Evolutionary conservation across 2,113 vertebrate species (phyloP).

Genomic region (Dicentrarchus labrax): DNA sequence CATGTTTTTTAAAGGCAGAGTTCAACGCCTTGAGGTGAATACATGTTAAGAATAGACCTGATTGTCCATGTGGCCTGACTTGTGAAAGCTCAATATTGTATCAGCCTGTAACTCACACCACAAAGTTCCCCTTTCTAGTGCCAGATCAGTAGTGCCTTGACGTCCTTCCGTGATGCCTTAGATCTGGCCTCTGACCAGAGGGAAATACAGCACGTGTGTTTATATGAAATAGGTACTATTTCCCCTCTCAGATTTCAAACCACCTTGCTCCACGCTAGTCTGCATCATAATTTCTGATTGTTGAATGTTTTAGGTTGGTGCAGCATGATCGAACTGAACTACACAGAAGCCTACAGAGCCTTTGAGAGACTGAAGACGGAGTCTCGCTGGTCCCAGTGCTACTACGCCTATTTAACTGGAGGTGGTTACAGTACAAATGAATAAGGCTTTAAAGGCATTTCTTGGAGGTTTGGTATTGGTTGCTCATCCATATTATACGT

Average conservation of each 20-base stretch:
- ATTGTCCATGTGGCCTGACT: background rate
- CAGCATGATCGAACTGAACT: constrained; percentile 97
- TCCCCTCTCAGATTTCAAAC: constrained; percentile 11
- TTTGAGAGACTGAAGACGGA: constrained; percentile 94
- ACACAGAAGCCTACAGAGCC: constrained; percentile 89
- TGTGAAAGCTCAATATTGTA: background rate
- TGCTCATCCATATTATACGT: constrained; percentile 6
- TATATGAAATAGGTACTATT: constrained; percentile 94
- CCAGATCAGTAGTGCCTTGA: constrained; percentile 95
- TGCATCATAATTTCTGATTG: constrained; percentile 20
- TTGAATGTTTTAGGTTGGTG: constrained; percentile 90
- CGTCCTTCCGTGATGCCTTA: constrained; percentile 91
- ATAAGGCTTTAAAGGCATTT: background rate
- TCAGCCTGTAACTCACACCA: constrained; percentile 27
- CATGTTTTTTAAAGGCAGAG: constrained; percentile 97
- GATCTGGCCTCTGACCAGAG: constrained; percentile 93
- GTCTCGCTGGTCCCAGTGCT: constrained; percentile 97
- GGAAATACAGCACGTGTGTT: constrained; percentile 95
- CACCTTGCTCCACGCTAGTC: background rate
- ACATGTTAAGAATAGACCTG: background rate
- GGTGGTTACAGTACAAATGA: constrained; percentile 76
- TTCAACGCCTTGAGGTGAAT: constrained; percentile 93
- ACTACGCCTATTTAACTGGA: constrained; percentile 95
- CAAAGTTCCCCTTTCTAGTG: constrained; percentile 82
- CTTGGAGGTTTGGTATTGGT: background rate